Conservation (phyloP, 2,888 invertebrate genomes). For the Ophonus ardosiacus region DNA sequence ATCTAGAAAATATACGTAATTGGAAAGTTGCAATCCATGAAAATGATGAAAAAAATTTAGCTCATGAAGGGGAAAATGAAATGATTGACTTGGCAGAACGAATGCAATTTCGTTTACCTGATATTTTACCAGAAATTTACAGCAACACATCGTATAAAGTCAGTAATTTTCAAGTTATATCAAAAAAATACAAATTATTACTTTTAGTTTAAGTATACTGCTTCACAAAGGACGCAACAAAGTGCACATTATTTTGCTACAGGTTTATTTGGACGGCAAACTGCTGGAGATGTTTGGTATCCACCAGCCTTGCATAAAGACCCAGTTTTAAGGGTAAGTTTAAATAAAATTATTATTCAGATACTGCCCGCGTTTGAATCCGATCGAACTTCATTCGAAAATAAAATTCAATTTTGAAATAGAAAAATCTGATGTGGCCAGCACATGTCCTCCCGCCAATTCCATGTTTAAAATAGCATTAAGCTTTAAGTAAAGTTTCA, state of each 20-base stretch:
- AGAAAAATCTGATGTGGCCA: too few species aligned
- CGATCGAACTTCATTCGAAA: too few species aligned
- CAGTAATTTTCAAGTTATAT: constrained; percentile 22
- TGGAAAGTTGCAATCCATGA: constrained; percentile 80
- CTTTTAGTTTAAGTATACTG: constrained; percentile 86
- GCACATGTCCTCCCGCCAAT: too few species aligned
- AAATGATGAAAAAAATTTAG: constrained; percentile 80
- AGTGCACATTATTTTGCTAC: constrained; percentile 87
- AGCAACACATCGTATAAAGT: constrained; percentile 78
- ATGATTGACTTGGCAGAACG: constrained; percentile 85
- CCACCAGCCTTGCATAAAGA: constrained; percentile 79
- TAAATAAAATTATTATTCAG: not conserved
- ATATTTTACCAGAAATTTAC: constrained; percentile 80
- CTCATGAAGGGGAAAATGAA: constrained; percentile 87
- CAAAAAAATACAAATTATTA: constrained; percentile 47
- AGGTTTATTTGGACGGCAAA: constrained; percentile 85
- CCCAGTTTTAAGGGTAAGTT: constrained; percentile 73
- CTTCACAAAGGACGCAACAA: constrained; percentile 85
- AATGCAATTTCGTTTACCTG: constrained; percentile 85
- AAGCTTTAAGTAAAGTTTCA: too few species aligned
- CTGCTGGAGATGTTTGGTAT: constrained; percentile 80
- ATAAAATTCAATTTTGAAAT: too few species aligned
- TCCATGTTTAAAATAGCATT: too few species aligned
- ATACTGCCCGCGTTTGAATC: too few species aligned
- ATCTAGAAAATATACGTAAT: constrained; percentile 76